Evolutionary conservation across 2,113 vertebrate species (phyloP).

Genomic region (Phalacrocorax brasilianus): DNA sequence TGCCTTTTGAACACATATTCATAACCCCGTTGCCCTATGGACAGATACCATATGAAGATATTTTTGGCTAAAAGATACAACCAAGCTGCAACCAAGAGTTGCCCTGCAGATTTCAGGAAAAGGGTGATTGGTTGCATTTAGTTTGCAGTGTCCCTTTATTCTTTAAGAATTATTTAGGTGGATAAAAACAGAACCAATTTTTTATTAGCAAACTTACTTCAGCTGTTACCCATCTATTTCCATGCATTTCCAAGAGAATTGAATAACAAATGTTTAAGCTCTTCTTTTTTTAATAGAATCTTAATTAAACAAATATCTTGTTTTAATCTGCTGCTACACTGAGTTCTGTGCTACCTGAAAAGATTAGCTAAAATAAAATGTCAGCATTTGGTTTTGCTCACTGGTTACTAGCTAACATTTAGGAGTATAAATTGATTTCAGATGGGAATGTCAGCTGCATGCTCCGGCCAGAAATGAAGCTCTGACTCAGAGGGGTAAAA

Average conservation of each 20-base stretch:
- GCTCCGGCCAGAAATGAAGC: constrained; percentile 9
- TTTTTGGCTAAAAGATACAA: background rate
- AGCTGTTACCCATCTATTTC: background rate
- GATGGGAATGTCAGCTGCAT: constrained; percentile 4
- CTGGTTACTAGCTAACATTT: background rate
- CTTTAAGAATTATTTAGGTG: background rate
- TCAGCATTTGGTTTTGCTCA: background rate
- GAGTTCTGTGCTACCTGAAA: background rate
- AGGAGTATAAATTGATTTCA: constrained; percentile 20
- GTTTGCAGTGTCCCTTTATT: background rate
- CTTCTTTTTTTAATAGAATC: background rate
- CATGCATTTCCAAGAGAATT: background rate
- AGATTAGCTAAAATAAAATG: constrained; percentile 2
- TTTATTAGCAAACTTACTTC: background rate
- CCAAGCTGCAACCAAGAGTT: background rate
- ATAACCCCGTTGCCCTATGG: background rate
- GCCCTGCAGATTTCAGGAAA: background rate
- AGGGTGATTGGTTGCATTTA: background rate
- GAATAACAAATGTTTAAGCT: background rate
- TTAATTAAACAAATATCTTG: background rate
- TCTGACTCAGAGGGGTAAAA: constrained; percentile 23
- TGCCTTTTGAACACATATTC: background rate
- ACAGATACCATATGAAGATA: background rate
- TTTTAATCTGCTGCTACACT: background rate
- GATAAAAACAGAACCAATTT: background rate